Conservation (phyloP, 2,797 vertebrate genomes). For the Iguana delicatissima region DNA sequence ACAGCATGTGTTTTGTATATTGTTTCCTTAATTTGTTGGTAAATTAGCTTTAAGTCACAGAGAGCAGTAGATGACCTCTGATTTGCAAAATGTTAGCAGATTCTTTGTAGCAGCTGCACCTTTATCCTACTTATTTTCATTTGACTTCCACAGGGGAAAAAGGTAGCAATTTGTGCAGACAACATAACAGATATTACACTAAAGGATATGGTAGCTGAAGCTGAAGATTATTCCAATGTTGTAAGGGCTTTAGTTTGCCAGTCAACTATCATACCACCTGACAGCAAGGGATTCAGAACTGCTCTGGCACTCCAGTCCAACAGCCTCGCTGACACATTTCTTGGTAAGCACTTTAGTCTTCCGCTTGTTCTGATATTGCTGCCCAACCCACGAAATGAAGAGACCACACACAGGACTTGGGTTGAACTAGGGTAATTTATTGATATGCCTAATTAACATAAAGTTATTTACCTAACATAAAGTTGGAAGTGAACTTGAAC, state of each 20-base stretch:
- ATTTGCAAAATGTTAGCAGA: conserved; percentile 1
- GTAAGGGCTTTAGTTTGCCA: conserved; percentile 95
- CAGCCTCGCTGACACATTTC: conserved; percentile 92
- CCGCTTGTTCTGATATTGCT: background rate
- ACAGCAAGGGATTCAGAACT: conserved; percentile 92
- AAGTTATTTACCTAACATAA: too few species aligned
- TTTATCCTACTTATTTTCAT: conserved; percentile 34
- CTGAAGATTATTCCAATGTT: conserved; percentile 85
- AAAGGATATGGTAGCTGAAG: conserved; percentile 86
- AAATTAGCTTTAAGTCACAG: conserved; percentile 33
- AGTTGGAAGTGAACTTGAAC: too few species aligned
- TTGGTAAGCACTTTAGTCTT: conserved; percentile 82
- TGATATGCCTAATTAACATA: too few species aligned
- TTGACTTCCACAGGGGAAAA: conserved; percentile 79
- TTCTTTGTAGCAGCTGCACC: conserved; percentile 18
- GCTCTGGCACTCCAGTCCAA: conserved; percentile 95
- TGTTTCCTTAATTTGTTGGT: conserved; percentile 33
- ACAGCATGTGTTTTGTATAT: conserved; percentile 37
- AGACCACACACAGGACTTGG: too few species aligned
- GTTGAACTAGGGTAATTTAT: too few species aligned
- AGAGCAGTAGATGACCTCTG: background rate
- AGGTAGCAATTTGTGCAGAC: conserved; percentile 90
- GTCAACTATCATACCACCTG: conserved; percentile 95
- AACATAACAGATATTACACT: conserved; percentile 93
- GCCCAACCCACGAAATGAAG: too few species aligned